phyloP scores from a whole-genome alignment of 1,140 invertebrate genomes.

The Drosophila murphyi region DNA sequence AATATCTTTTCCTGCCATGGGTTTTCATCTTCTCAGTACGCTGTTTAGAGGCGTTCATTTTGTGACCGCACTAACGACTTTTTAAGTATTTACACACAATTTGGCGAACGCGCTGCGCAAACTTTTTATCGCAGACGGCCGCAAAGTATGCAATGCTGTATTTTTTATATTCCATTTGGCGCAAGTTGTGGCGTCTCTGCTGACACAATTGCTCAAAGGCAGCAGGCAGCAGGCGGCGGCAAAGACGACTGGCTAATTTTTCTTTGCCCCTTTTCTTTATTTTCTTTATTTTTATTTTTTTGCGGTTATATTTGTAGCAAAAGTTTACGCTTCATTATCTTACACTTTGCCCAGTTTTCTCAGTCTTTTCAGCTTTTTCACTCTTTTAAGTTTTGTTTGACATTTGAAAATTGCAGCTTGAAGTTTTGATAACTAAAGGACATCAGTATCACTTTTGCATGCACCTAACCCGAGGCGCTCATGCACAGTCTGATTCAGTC shows the following conservation, averaged over 20 bases:
- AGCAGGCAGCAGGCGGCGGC: neutral
- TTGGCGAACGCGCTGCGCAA: slow-evolving; percentile 46
- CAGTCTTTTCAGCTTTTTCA: neutral
- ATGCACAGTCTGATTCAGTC: slow-evolving; percentile 21
- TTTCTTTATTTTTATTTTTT: neutral
- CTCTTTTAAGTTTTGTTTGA: slow-evolving; percentile 18
- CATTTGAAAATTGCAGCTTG: slow-evolving; percentile 27
- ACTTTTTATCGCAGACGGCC: slow-evolving; percentile 60
- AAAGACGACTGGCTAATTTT: slow-evolving; percentile 38
- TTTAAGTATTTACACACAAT: slow-evolving; percentile 80
- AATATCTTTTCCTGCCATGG: slow-evolving; percentile 4
- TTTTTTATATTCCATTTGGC: slow-evolving; percentile 29
- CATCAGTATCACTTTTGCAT: slow-evolving; percentile 11
- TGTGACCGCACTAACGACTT: slow-evolving; percentile 64
- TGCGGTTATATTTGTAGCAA: slow-evolving; percentile 10
- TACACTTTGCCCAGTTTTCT: slow-evolving; percentile 14
- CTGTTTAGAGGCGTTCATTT: slow-evolving; percentile 25
- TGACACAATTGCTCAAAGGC: slow-evolving; percentile 34
- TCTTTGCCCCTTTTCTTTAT: slow-evolving; percentile 14
- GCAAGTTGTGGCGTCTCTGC: slow-evolving; percentile 15
- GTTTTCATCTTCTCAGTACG: neutral
- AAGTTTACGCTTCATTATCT: slow-evolving; percentile 71
- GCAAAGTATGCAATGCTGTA: slow-evolving; percentile 57
- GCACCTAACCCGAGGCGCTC: slow-evolving; percentile 22
- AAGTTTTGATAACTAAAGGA: slow-evolving; percentile 42